phyloP scores from a whole-genome alignment of 2,797 vertebrate species.

The Potorous gilbertii region DNA sequence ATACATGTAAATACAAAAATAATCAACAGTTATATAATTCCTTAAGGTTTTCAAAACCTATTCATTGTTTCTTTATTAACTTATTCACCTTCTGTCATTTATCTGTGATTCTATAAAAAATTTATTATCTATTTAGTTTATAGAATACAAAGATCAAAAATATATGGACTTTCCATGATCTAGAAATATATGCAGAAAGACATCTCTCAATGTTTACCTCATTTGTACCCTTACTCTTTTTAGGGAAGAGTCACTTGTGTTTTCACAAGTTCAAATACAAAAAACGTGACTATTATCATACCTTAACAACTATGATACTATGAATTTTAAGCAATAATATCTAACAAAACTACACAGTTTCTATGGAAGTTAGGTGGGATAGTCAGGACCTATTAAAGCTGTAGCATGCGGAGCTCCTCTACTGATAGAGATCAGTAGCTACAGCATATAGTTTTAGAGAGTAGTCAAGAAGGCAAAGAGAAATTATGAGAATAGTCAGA shows the following conservation, averaged over 20 bases:
- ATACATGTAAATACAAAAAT: not conserved
- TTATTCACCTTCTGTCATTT: not conserved
- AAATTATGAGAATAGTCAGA: not conserved
- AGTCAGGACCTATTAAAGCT: no score
- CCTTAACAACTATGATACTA: not conserved
- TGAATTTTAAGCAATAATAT: not conserved
- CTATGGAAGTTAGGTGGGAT: no score
- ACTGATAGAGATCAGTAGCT: no score
- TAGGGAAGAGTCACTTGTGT: not conserved
- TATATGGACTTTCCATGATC: not conserved
- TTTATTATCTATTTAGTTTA: no score
- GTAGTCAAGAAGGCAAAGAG: no score
- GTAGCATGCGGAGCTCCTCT: no score
- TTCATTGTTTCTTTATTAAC: not conserved
- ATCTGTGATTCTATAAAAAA: no score
- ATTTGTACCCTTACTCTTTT: not conserved
- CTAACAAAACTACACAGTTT: no score
- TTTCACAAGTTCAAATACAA: not conserved
- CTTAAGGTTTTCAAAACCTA: not conserved
- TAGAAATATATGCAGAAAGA: not conserved
- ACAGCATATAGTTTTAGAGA: no score
- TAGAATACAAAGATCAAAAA: not conserved
- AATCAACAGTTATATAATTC: not conserved
- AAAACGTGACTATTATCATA: not conserved
- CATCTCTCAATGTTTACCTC: not conserved